A percentile compares a stretch with the other conserved stretches of the same genome.
Evolutionary conservation across 2,888 invertebrate genomes (phyloP).

Genomic region (Meliscaeva auricollis): DNA sequence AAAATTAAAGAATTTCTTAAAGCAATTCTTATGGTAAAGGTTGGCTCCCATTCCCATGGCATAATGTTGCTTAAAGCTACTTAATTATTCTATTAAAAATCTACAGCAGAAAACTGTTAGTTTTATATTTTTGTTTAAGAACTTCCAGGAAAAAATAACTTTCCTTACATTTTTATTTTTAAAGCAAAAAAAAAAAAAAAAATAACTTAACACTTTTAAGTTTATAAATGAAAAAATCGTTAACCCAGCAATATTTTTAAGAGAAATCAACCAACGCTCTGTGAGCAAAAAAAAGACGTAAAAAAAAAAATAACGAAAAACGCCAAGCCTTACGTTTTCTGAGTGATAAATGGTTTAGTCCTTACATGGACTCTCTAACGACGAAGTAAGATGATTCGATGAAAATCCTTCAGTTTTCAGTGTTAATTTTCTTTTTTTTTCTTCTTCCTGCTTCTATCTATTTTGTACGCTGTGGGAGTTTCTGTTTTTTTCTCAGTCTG

Average conservation of each 20-base stretch:
- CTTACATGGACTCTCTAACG: constrained; percentile 30
- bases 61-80: too few species aligned
- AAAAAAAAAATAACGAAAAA: neutral
- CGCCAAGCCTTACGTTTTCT: constrained; percentile 3
- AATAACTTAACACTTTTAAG: neutral
- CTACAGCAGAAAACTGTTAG: too few species aligned
- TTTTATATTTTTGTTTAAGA: too few species aligned
- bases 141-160: too few species aligned
- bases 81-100: too few species aligned
- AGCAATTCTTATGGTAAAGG: too few species aligned
- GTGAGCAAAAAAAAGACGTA: neutral
- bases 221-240: constrained; percentile 1
- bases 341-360: constrained; percentile 67
- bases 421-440: constrained; percentile 11
- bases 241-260: constrained; percentile 7
- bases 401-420: constrained; percentile 63
- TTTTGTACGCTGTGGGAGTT: constrained; percentile 11
- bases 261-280: neutral
- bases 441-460: neutral
- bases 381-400: constrained; percentile 69
- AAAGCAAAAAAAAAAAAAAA: neutral
- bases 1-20: too few species aligned
- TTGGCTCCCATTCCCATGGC: too few species aligned
- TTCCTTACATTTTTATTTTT: neutral
- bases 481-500: neutral